Evolutionary conservation across 2,888 invertebrate genomes (phyloP).

Genomic region (Thecocarcelia acutangulata): DNA sequence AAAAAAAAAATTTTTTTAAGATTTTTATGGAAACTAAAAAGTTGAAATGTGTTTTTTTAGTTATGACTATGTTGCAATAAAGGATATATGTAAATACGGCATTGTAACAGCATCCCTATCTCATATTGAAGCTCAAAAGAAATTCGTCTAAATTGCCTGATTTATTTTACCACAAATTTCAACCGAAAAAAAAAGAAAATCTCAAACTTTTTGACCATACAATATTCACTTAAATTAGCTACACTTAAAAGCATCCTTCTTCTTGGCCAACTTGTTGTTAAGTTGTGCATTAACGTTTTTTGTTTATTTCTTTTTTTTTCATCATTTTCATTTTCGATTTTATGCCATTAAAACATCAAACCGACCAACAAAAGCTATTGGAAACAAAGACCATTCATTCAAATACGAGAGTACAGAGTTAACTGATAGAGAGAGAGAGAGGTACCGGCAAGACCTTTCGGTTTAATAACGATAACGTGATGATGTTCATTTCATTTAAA

Average conservation of each 20-base stretch:
- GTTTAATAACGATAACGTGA: constrained; percentile 65
- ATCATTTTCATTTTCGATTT: not conserved
- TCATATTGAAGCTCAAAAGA: no score
- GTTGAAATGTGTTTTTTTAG: no score
- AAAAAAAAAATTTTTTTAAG: no score
- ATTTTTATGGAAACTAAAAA: no score
- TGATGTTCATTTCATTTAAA: constrained; percentile 61
- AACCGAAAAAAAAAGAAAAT: not conserved
- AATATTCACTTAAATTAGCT: constrained; percentile 62
- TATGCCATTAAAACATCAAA: constrained; percentile 50
- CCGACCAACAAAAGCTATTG: constrained; percentile 11
- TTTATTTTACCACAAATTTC: no score
- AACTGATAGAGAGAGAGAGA: constrained; percentile 22
- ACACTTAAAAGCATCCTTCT: constrained; percentile 39
- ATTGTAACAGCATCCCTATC: no score
- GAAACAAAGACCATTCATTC: constrained; percentile 47
- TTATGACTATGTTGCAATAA: no score
- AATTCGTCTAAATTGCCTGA: no score
- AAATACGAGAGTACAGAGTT: constrained; percentile 20
- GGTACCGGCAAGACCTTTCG: constrained; percentile 42
- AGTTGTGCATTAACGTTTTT: constrained; percentile 21
- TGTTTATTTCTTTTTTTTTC: constrained; percentile 22
- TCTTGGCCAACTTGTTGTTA: constrained; percentile 48
- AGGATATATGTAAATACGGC: no score
- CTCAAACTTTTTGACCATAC: constrained; percentile 15